Conservation (phyloP, 2,797 vertebrate genomes). For the Hippopotamyrus pictus region DNA sequence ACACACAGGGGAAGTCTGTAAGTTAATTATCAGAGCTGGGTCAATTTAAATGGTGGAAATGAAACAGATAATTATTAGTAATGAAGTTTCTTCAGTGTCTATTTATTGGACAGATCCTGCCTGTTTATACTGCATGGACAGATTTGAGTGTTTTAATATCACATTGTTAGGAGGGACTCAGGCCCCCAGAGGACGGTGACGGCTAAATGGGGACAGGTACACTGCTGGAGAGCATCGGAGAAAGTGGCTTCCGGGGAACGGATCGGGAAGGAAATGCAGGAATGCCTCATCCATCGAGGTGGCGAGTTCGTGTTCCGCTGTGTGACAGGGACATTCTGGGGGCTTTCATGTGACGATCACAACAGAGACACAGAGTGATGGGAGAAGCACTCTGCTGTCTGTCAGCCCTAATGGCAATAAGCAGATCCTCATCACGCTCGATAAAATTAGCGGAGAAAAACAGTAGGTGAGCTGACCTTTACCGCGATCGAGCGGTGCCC, state of each 20-base stretch:
- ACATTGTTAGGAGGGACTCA: neutral
- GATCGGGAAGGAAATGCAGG: neutral
- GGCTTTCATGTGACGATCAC: neutral
- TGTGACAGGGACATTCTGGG: neutral
- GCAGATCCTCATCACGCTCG: neutral
- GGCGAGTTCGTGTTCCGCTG: neutral
- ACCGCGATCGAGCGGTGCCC: neutral
- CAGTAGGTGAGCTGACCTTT: neutral
- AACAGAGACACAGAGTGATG: neutral
- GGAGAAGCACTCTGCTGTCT: neutral
- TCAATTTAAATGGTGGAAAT: conserved; percentile 34
- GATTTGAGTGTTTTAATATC: neutral
- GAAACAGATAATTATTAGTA: conserved; percentile 33
- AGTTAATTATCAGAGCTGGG: conserved; percentile 38
- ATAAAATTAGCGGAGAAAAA: neutral
- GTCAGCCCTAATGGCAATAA: neutral
- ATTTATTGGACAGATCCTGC: neutral
- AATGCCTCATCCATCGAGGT: neutral
- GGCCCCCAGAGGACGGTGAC: neutral
- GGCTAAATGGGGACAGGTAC: neutral
- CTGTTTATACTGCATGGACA: neutral
- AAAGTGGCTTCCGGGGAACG: neutral
- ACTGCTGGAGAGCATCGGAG: neutral
- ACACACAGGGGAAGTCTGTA: neutral
- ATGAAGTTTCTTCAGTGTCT: conserved; percentile 31